A percentile compares a stretch with the other conserved stretches of the same genome.
phyloP scores from a whole-genome alignment of 2,797 vertebrate species.

The Tiaroga cobitis region DNA sequence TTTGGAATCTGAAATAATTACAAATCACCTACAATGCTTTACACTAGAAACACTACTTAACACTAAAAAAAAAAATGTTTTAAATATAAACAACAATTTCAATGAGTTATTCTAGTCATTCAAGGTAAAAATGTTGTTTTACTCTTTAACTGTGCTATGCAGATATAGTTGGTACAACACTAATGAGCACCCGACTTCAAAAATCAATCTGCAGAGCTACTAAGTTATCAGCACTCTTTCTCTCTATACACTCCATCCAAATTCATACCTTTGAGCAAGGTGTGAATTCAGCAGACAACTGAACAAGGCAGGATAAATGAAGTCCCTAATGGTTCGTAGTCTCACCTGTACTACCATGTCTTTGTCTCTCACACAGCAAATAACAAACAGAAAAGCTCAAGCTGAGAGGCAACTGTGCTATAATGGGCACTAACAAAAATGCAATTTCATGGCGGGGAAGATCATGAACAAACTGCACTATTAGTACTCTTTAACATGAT shows the following conservation, averaged over 20 bases:
- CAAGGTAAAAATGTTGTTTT: constrained; percentile 35
- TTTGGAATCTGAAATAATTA: background rate
- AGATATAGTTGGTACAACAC: constrained; percentile 51
- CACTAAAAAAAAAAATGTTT: no score
- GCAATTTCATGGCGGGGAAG: background rate
- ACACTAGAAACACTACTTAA: no score
- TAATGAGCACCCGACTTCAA: constrained; percentile 55
- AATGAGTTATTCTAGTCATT: background rate
- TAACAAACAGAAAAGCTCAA: constrained; percentile 12
- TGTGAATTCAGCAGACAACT: constrained; percentile 66
- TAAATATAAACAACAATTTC: no score
- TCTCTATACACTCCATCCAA: constrained; percentile 45
- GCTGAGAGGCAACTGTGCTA: background rate
- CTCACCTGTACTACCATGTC: constrained; percentile 68
- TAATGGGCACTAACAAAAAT: constrained; percentile 23
- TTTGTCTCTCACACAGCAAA: constrained; percentile 54
- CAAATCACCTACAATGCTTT: background rate
- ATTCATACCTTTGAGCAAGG: constrained; percentile 62
- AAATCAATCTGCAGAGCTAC: constrained; percentile 49
- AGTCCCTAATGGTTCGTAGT: constrained; percentile 62
- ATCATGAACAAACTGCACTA: background rate
- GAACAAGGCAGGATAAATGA: constrained; percentile 73
- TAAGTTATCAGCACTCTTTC: constrained; percentile 26
- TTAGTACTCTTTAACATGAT: background rate
- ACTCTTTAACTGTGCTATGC: constrained; percentile 42